These are phyloP conservation scores for Falco columbarius DNA, from an alignment of 2,797 vertebrate species.

Conservation along the genomic window DNA sequence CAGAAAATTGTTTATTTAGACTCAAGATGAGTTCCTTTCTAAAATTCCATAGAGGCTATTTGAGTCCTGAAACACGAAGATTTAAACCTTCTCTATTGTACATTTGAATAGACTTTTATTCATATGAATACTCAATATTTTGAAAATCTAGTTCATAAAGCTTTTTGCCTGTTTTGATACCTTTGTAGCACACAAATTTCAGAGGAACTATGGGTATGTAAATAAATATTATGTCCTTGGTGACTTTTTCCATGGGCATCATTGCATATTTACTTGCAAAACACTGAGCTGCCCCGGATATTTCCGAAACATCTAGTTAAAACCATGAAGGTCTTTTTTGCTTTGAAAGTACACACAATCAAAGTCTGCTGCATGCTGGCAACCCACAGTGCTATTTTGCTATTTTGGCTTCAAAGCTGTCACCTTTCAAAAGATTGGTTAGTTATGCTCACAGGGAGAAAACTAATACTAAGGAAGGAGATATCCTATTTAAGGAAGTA, in stretches of 20 bases:
- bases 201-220: neutral
- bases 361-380: neutral
- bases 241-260: neutral
- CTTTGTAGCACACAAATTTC: neutral
- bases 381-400: neutral
- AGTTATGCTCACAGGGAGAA: neutral
- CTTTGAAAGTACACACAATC: neutral
- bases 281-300: neutral
- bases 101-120: neutral
- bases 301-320: neutral
- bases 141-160: neutral
- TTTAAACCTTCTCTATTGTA: neutral
- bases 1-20: neutral
- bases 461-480: neutral
- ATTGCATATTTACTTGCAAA: constrained; percentile 1
- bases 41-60: neutral
- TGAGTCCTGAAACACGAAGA: neutral
- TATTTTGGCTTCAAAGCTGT: constrained; percentile 17
- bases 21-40: neutral
- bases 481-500: neutral
- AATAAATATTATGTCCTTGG: neutral
- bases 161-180: neutral
- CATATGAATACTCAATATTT: neutral
- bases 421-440: neutral
- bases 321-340: neutral